Evolutionary conservation across 2,113 vertebrate species (phyloP).

Genomic region (Grammomys surdaster): DNA sequence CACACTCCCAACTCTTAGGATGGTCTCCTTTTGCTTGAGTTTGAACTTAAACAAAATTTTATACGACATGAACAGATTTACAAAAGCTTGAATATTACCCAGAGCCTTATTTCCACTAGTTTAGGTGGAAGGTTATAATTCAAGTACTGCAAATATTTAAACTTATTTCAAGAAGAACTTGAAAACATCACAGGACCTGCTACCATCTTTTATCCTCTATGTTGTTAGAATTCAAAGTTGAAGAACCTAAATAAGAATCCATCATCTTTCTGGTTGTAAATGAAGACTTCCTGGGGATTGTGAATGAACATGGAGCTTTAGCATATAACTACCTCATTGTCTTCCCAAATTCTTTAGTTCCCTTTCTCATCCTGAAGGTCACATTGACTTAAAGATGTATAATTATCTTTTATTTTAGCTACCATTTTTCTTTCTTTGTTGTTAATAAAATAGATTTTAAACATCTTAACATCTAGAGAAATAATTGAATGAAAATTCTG

Average conservation of each 20-base stretch:
- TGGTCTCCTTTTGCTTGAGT: background rate
- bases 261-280: background rate
- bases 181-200: conserved; percentile 8
- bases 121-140: background rate
- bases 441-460: background rate
- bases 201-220: background rate
- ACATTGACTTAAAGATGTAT: background rate
- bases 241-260: background rate
- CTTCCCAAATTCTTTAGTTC: background rate
- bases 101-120: background rate
- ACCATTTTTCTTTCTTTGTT: background rate
- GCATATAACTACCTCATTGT: background rate
- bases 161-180: background rate
- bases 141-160: background rate
- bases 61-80: background rate
- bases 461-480: background rate
- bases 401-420: background rate
- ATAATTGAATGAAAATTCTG: background rate
- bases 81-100: background rate
- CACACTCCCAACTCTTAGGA: background rate
- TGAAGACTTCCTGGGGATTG: background rate
- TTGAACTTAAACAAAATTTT: background rate
- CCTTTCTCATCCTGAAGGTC: background rate
- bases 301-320: background rate
- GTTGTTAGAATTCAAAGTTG: conserved; percentile 1